These are phyloP conservation scores for Oncorhynchus masou DNA, from an alignment of 2,113 vertebrate genomes.

Conservation along the genomic window DNA sequence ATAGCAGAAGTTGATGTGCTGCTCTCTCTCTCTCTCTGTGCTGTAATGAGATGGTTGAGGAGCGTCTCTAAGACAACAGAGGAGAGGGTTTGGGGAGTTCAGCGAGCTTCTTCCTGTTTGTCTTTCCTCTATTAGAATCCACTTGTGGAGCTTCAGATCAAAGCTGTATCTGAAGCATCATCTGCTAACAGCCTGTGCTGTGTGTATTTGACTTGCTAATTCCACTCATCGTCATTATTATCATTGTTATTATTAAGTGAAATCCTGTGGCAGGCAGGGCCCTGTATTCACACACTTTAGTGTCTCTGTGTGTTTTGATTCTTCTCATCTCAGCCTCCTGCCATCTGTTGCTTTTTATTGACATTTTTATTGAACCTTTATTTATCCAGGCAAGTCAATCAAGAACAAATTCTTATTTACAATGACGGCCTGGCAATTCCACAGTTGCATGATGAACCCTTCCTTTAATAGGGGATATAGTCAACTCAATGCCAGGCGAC, in stretches of 20 bases:
- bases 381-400: too few species aligned
- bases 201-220: constrained; percentile 78
- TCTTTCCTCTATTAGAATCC: background rate
- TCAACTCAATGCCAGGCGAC: constrained; percentile 2
- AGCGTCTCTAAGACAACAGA: background rate
- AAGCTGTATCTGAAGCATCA: constrained; percentile 78
- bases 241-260: constrained; percentile 5
- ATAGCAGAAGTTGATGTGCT: constrained; percentile 18
- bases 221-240: constrained; percentile 12
- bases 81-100: background rate
- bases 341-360: constrained; percentile 3
- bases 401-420: too few species aligned
- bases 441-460: background rate
- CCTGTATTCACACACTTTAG: constrained; percentile 3
- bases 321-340: background rate
- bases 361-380: too few species aligned
- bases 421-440: too few species aligned
- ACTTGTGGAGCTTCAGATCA: constrained; percentile 78
- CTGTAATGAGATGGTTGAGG: constrained; percentile 1
- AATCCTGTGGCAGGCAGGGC: background rate
- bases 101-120: background rate
- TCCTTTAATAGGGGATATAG: constrained; percentile 2
- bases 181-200: constrained; percentile 76
- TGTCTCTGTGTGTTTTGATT: background rate
- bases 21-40: background rate